These are phyloP conservation scores for Uropsilus gracilis DNA, from an alignment of 2,113 vertebrate genomes.

Conservation along the genomic window DNA sequence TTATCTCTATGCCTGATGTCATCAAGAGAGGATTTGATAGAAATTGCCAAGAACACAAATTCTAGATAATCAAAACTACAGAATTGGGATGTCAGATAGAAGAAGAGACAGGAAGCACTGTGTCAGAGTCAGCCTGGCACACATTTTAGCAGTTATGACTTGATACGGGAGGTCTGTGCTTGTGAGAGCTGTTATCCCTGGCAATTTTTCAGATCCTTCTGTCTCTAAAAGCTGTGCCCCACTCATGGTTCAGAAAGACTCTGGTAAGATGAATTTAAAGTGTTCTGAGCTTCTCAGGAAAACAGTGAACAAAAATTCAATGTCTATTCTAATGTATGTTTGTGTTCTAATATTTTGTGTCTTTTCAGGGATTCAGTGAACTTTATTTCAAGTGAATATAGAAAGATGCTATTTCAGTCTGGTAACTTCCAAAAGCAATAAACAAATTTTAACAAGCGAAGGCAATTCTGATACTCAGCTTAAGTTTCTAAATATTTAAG, in stretches of 20 bases:
- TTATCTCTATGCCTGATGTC: background rate
- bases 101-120: accelerated
- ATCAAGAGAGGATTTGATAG: background rate
- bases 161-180: background rate
- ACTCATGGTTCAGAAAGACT: background rate
- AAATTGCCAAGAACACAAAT: background rate
- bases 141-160: no score
- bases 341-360: background rate
- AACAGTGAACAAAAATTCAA: background rate
- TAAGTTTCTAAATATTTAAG: constrained; percentile 9
- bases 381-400: background rate
- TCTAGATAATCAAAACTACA: background rate
- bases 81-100: background rate
- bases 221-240: background rate
- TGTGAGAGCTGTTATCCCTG: background rate
- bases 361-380: background rate
- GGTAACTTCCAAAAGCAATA: background rate
- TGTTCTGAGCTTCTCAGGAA: background rate
- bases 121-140: background rate
- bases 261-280: background rate
- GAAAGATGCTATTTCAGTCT: background rate
- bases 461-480: background rate
- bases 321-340: no score
- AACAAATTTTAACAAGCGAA: background rate
- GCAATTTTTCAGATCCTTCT: background rate